phyloP scores from a whole-genome alignment of 2,797 vertebrate genomes.

The Gastrophryne carolinensis region DNA sequence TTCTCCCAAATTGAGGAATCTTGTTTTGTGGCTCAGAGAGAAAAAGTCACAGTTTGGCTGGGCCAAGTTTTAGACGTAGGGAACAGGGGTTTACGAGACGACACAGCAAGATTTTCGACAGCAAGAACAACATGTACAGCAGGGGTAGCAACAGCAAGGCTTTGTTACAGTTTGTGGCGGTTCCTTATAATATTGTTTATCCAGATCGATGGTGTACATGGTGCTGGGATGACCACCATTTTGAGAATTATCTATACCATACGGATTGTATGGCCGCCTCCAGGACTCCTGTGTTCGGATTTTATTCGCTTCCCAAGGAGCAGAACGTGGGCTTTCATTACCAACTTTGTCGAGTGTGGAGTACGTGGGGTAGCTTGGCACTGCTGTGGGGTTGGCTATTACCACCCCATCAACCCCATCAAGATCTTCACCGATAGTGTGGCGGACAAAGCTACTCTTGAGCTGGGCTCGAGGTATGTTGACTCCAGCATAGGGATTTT shows the following conservation, averaged over 20 bases:
- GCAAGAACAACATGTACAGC: constrained; percentile 64
- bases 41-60: background rate
- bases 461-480: constrained; percentile 81
- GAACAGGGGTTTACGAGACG: constrained; percentile 54
- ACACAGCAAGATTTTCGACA: constrained; percentile 61
- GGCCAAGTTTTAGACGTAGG: background rate
- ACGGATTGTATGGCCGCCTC: constrained; percentile 64
- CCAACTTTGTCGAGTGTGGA: background rate
- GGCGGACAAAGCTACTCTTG: constrained; percentile 61
- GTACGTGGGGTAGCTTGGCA: constrained; percentile 29
- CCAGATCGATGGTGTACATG: constrained; percentile 60
- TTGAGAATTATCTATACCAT: constrained; percentile 55
- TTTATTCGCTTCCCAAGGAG: background rate
- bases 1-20: background rate
- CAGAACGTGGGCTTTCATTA: background rate
- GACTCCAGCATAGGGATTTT: constrained; percentile 81
- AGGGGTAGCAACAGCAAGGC: constrained; percentile 67
- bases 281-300: constrained; percentile 53
- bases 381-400: constrained; percentile 67
- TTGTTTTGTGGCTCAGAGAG: constrained; percentile 20
- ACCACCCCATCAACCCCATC: constrained; percentile 59
- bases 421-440: constrained; percentile 59
- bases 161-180: constrained; percentile 56
- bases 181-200: constrained; percentile 51
- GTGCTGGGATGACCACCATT: constrained; percentile 28